These are phyloP conservation scores for Pangasius krempfi DNA, from an alignment of 2,797 vertebrate species.

Conservation along the genomic window DNA sequence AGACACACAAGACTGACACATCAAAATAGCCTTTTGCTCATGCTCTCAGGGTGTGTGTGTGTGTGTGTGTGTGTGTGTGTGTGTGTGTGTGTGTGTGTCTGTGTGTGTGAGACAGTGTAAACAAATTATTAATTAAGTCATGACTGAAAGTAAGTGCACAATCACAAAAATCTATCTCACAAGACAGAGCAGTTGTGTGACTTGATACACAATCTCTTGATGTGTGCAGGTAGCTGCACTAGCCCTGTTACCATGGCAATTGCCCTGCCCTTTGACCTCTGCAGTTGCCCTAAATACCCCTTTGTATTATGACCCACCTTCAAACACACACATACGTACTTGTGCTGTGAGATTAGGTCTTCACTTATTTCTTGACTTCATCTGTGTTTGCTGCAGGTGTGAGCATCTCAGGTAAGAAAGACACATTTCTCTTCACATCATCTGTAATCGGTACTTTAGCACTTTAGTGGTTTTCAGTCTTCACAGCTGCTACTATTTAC, in stretches of 20 bases:
- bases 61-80: not conserved
- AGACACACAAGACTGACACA: not conserved
- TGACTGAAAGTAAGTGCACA: not conserved
- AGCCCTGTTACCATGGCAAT: constrained; percentile 36
- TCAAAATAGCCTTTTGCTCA: not conserved
- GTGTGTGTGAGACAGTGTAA: not conserved
- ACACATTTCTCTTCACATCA: not conserved
- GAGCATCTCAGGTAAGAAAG: constrained; percentile 37
- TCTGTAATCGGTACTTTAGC: not conserved
- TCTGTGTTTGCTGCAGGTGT: constrained; percentile 2
- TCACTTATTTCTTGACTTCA: not conserved
- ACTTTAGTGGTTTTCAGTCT: not conserved
- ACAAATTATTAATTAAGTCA: not conserved
- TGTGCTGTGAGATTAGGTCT: constrained; percentile 30
- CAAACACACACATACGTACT: constrained; percentile 25
- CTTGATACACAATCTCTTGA: constrained; percentile 17
- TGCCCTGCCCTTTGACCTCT: constrained; percentile 44
- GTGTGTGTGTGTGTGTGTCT: not conserved
- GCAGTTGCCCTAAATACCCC: constrained; percentile 43
- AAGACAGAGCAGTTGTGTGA: constrained; percentile 15
- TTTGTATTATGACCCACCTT: constrained; percentile 38
- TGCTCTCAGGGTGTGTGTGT: not conserved
- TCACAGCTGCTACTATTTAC: not conserved
- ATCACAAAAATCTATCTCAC: not conserved
- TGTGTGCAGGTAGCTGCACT: constrained; percentile 30